Base-by-base conservation (phyloP, 1,140 invertebrate species). In the Drosophila ogumai region DNA sequence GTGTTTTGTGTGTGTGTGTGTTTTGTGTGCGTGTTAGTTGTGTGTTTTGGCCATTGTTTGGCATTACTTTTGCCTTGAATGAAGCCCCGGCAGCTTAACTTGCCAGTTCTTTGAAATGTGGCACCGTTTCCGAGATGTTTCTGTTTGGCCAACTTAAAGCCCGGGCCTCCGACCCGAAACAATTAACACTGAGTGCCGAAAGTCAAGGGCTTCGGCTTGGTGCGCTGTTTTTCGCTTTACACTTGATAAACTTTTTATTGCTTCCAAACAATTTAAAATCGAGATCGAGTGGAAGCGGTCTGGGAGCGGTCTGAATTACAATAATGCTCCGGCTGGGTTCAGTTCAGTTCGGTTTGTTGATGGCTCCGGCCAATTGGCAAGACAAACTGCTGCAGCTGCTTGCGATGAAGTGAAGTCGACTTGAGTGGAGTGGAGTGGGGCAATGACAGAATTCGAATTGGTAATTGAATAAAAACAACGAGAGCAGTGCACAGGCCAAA, bases 221-320 rank as follows among this genome's bases (percentile, higher is more conserved):
- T 41, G n/a, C 54, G 67, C 56, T 63, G 59, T 58, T 55, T 60
- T 55, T 47, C 49, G 59, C 54, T 59, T 68, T 69, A 63, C 87
- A 91, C 87, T 87, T 91, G 87, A 91, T 82, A 80, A 87, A 91
- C 74, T 87, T 91, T 91, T 91, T 91, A 91, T 91, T 77, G 79
- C 78, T 91, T 91, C 82, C 87, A 79, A 87, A 78, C 87, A 84
- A 91, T 91, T 91, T 86, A 86, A 90, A 87, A 76, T 44, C 47
- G 63, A 67, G 47, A 31, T 41, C 40, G 38, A 38, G n/a, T 66
- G 28, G 28, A 38, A 55, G 52, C 19, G 52, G 52, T 38, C 71
- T 81, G 82, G 69, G 73, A 71, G 71, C 72, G 50, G 54, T 43
- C 72, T 71, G 68, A 90, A 76, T 82, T 69, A 75, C 61, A 78